Conservation (phyloP, 2,797 vertebrate genomes). For the Alcedo atthis region DNA sequence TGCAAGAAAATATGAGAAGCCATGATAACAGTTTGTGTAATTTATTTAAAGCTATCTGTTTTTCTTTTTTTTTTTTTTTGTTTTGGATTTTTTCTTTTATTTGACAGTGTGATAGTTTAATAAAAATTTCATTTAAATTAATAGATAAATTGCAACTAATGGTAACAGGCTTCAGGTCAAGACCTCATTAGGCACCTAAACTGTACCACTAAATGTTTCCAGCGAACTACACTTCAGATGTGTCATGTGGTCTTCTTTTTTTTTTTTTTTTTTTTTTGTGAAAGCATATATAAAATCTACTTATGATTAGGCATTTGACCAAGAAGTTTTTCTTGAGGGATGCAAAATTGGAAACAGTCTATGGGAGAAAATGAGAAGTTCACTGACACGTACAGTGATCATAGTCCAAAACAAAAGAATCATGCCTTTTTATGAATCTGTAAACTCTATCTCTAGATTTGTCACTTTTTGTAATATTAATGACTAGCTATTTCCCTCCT, state of each 20-base stretch:
- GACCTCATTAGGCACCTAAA: background rate
- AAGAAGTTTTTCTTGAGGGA: conserved; percentile 46
- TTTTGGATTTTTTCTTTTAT: background rate
- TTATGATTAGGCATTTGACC: conserved; percentile 39
- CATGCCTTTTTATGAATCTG: background rate
- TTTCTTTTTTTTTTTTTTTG: background rate
- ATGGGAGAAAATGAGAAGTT: conserved; percentile 22
- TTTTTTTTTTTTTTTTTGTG: background rate
- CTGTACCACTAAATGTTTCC: background rate
- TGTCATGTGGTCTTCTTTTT: background rate
- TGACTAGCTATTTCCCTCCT: background rate
- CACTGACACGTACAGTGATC: background rate
- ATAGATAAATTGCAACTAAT: background rate
- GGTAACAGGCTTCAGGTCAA: background rate
- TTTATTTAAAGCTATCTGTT: background rate
- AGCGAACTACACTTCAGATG: background rate
- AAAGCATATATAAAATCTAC: conserved; percentile 35
- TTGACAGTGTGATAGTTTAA: background rate
- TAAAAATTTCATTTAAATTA: background rate
- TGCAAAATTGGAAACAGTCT: conserved; percentile 49
- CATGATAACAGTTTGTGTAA: background rate
- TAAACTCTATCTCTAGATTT: background rate
- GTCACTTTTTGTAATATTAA: background rate
- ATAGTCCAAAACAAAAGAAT: conserved; percentile 34
- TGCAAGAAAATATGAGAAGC: background rate